Evolutionary conservation across 2,888 invertebrate species (phyloP).

Genomic region (Bugulina stolonifera): DNA sequence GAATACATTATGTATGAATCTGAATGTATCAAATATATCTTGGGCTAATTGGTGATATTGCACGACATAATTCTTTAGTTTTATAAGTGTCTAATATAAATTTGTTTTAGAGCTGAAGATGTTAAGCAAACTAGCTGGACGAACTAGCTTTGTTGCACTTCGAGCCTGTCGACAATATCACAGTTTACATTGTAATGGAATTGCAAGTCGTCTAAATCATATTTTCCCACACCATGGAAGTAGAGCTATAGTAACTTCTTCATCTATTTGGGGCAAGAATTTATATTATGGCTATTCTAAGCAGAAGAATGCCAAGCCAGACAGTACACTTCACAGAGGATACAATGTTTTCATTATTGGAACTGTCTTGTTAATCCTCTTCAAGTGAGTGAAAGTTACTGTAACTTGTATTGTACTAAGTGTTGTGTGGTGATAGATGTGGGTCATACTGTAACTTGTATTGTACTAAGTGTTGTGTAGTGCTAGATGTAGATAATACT

Average conservation of each 20-base stretch:
- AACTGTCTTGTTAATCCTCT: background rate
- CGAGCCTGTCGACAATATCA: too few relatives aligned
- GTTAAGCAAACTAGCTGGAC: background rate
- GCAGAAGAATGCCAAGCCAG: background rate
- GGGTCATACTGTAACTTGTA: background rate
- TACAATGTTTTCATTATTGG: background rate
- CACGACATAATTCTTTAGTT: too few relatives aligned
- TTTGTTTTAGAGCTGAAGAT: background rate
- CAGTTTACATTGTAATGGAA: too few relatives aligned
- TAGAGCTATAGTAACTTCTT: background rate
- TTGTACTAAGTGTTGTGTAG: background rate
- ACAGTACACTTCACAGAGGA: background rate
- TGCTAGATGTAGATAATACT: too few relatives aligned
- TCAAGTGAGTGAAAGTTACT: background rate
- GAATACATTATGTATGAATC: too few relatives aligned
- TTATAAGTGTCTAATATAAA: too few relatives aligned
- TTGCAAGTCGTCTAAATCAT: too few relatives aligned
- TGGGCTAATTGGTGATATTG: too few relatives aligned
- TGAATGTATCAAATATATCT: too few relatives aligned
- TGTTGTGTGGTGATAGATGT: background rate
- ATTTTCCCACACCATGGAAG: too few relatives aligned
- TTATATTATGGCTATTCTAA: slow-evolving; percentile 12
- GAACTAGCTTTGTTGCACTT: background rate
- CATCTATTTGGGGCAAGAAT: background rate
- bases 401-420: background rate